Evolutionary conservation across 1,140 invertebrate genomes (phyloP), one percentile per base, ranked within the genome.

Genomic region (Apis cerana): DNA sequence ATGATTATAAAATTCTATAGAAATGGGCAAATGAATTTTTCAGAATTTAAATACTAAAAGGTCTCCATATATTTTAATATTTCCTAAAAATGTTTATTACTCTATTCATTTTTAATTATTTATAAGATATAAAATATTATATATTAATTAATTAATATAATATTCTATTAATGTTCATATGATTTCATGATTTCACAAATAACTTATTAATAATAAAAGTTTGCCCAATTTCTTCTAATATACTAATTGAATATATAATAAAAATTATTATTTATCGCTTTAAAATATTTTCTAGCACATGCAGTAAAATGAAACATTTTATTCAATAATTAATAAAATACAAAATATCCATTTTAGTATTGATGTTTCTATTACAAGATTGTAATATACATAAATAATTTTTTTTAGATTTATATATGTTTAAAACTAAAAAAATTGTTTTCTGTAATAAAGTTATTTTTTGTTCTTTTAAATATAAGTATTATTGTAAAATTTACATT

Each of bases 361-460:
- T 54, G 56, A 82, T 50, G 80, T 81, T 80, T 77, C 61, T 27
- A 78, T 61, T 64, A 78, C 74, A 8, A 82, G 58, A 58, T 88
- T 88, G 84, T 88, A 89, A 80, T 88, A 88, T 85, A 88, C 67
- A 81, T 88, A 88, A 72, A 7, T 43, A 43, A 43, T 43, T 88
- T 89, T 89, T 88, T 89, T 88, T 88, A 86, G 82, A 88, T 88
- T 89, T 88, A 3, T 89, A 86, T 84, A 86, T 61, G 77, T 89
- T 89, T 54, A 65, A 48, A 86, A 64, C 54, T 75, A 54, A 75
- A 43, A 83, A 70, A 27, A 71, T 62, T 10, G 23, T 67, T 80
- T 88, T 85, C 33, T 80, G 76, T 85, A 85, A 87, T 59, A 82
- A 87, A 82, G 72, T 85, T 88, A 82, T 64, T 56, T 85, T 85